A percentile compares a stretch with the other conserved stretches of the same genome.
Evolutionary conservation across 1,140 invertebrate species (phyloP).

Genomic region (Sitobion miscanthi): DNA sequence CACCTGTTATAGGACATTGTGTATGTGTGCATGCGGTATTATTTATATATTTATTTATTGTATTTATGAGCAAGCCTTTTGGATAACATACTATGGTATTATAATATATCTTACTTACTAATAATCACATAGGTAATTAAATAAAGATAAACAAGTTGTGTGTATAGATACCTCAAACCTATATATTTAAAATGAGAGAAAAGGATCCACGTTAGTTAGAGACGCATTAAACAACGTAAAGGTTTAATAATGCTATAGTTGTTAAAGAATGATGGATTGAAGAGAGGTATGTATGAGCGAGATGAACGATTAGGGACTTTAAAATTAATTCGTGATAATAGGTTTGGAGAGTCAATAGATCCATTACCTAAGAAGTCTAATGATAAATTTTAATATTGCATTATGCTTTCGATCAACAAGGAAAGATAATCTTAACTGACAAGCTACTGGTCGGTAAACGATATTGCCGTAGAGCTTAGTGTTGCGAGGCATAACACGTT

Average conservation of each 20-base stretch:
- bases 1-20: not conserved
- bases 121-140: not conserved
- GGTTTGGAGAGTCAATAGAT: not conserved
- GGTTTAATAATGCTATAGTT: too few relatives aligned
- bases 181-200: not conserved
- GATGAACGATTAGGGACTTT: not conserved
- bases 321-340: not conserved
- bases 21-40: too few relatives aligned
- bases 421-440: not conserved
- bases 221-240: not conserved
- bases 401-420: not conserved
- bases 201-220: not conserved
- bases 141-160: not conserved
- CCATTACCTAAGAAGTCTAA: not conserved
- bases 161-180: too few relatives aligned
- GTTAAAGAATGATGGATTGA: not conserved
- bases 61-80: not conserved
- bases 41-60: not conserved
- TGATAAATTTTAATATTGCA: too few relatives aligned
- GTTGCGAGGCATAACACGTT: not conserved
- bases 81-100: not conserved
- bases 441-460: not conserved
- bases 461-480: not conserved
- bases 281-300: not conserved
- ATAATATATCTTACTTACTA: not conserved